These are phyloP conservation scores for Imbricaverruca yamaguchii DNA, from an alignment of 2,888 invertebrate genomes.

Conservation along the genomic window DNA sequence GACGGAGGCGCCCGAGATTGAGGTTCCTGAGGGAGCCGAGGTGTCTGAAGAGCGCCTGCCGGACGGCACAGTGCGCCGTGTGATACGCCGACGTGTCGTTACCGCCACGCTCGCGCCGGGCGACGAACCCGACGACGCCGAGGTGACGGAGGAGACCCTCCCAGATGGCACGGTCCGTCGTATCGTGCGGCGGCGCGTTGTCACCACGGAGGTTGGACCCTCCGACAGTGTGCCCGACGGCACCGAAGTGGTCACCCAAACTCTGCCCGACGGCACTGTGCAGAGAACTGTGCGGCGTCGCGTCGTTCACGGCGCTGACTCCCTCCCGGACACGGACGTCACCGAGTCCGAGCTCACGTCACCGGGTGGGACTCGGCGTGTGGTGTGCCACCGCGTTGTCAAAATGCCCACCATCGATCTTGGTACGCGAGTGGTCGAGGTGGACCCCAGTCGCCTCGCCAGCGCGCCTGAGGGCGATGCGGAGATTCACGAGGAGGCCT, in stretches of 20 bases:
- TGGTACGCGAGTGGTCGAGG: background rate
- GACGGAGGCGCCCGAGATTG: background rate
- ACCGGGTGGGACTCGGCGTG: background rate
- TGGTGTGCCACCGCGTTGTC: background rate
- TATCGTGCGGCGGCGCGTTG: background rate
- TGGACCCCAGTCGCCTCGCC: background rate
- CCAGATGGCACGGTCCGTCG: background rate
- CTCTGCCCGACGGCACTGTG: background rate
- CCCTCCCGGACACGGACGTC: background rate
- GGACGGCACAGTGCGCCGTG: background rate
- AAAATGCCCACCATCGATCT: slow-evolving; percentile 3
- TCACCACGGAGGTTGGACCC: background rate
- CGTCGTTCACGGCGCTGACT: background rate
- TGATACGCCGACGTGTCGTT: background rate
- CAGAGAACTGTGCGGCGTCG: background rate
- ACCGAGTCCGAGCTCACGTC: background rate
- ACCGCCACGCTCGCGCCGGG: background rate
- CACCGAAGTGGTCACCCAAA: background rate
- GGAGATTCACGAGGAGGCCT: background rate
- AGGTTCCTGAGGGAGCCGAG: slow-evolving; percentile 1
- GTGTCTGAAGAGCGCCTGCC: background rate
- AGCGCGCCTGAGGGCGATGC: background rate
- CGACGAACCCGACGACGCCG: background rate
- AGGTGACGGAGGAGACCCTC: background rate
- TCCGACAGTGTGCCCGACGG: background rate